Base-by-base conservation (phyloP, 2,888 invertebrate genomes). In the Pantelozetes paolii region DNA sequence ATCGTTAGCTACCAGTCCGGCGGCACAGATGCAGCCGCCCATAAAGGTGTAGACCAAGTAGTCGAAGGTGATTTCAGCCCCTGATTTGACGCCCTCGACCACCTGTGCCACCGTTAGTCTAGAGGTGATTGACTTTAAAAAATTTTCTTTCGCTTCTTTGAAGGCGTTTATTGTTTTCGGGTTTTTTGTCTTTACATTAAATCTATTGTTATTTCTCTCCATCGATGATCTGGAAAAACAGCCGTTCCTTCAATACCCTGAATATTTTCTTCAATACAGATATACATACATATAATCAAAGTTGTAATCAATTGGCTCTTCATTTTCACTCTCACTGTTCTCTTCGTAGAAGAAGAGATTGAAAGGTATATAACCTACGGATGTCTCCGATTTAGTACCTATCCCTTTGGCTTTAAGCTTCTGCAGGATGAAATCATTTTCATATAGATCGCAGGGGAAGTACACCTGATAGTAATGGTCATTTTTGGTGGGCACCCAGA, bases 41-140 rank as follows among this genome's bases (percentile, higher is more conserved):
- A 89, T 86, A 3, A 89, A 81, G 11, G 90, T 83, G 20, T 90
- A 83, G 79, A 89, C 85, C 72, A 89, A 81, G 83, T 88, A 91
- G 82, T 91, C 90, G 81, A 91, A 91, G 0, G 90, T 90, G 28
- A 90, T 84, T 0, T 85, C 82, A 0, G 90, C 89, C 79, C 88
- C 87, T 18, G 85, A 82, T 77, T 85, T 85, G 0, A 90, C 88
- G 74, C 86, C 86, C 78, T 88, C 86, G 0, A 90, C 86, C 0
- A 90, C 88, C 82, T 89, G 88, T 0, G 88, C 88, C 0, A 89
- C 86, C 76, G 88, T 88, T n/a, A 87, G 83, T 50, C 89, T 84
- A 0, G 88, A 86, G 36, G 87, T 85, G 6, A 89, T 87, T 0
- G 89, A 87, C 59, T 87, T 85, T 67, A 89, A 85, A 79, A 89